Evolutionary conservation across 1,140 invertebrate genomes (phyloP), one percentile per base, ranked within the genome.

Genomic region (Zaprionus capensis): DNA sequence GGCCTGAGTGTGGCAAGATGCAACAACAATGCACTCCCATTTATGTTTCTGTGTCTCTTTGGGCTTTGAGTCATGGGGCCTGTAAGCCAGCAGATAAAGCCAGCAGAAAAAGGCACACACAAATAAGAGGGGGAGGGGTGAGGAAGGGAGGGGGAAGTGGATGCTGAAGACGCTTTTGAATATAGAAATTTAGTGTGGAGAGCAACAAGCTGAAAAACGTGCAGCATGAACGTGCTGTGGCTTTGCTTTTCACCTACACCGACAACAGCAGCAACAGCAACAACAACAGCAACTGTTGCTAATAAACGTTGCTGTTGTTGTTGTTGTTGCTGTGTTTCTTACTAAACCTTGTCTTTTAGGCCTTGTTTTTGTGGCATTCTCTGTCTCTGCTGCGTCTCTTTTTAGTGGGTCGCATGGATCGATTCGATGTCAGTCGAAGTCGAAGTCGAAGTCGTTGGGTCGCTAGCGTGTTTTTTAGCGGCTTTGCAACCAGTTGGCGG

Each of bases 51-150:
- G 61, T 76, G 59, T 76, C 59, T 76, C 59, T 76, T 24, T 71
- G 68, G 68, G 44, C 58, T 76, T 71, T 76, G 73, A 76, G 61
- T 76, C 73, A 76, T 76, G 67, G 53, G 59, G 53, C 59, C 71
- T 38, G 38, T 34, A 67, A 49, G 14, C 64, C 24, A 26, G 4
- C 24, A 26, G 64, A 68, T 72, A 53, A 66, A 72, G 31, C 53
- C 65, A 36, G n/a, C 55, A 73, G 17, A 15, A 11, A 20, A 36
- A 51, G 20, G 9, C 15, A 11, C n/a, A 67, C 28, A 58, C 51
- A 31, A 46, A 14, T 17, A 4, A 4, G 6, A 22, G n/a, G 17
- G 53, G 6, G 3, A 31, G 12, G 56, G 12, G n/a, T 4, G 31
- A 17, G 4, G 12, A 1, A 14, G 31, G 20, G 20, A 2, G 28